These are phyloP conservation scores for Apogon hyalosoma DNA, from an alignment of 2,797 vertebrate genomes.

Conservation along the genomic window DNA sequence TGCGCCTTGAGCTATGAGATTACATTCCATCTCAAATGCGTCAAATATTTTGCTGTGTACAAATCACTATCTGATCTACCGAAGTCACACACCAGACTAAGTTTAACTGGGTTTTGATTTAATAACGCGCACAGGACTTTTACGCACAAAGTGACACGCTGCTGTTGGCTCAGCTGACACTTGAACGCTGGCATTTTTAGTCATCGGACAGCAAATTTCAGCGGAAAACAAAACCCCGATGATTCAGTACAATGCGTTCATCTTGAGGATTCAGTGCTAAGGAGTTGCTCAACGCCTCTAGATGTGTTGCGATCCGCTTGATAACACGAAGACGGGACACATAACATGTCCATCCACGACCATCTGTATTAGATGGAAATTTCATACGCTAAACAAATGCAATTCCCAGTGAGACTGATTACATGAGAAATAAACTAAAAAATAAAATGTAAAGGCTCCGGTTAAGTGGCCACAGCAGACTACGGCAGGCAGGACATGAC, in stretches of 20 bases:
- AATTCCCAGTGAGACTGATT: neutral
- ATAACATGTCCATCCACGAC: neutral
- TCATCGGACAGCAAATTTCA: neutral
- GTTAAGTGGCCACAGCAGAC: slow-evolving; percentile 1
- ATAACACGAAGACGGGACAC: neutral
- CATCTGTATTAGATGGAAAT: neutral
- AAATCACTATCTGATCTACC: neutral
- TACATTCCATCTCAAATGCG: neutral
- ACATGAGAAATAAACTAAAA: slow-evolving; percentile 3
- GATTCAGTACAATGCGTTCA: neutral
- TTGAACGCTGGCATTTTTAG: neutral
- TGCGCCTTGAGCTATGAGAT: neutral
- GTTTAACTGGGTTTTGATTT: neutral
- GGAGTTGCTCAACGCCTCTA: neutral
- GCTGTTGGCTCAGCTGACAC: neutral
- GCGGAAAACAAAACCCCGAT: neutral
- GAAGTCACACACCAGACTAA: neutral
- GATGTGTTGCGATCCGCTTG: too few species aligned
- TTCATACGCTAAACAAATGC: neutral
- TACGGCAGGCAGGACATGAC: neutral
- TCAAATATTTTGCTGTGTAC: neutral
- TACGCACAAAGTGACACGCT: neutral
- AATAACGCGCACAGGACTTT: neutral
- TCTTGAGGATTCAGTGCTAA: neutral
- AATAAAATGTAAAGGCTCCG: neutral